Evolutionary conservation across 2,888 invertebrate genomes (phyloP).

Genomic region (Cryptocheilus praepositus): DNA sequence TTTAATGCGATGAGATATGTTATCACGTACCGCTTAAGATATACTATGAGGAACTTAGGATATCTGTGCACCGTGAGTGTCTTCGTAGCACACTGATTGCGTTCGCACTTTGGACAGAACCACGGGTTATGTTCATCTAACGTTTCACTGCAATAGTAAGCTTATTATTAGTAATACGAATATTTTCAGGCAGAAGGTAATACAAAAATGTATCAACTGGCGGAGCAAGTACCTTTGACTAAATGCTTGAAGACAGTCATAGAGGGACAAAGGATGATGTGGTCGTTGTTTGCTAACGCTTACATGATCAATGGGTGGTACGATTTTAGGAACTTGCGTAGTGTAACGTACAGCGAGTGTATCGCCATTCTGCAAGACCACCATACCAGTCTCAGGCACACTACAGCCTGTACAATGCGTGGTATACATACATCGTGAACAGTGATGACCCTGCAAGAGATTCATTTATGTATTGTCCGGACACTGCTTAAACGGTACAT

Average conservation of each 20-base stretch:
- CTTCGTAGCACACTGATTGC: slow-evolving; percentile 80
- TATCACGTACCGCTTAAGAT: slow-evolving; percentile 77
- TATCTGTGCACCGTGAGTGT: slow-evolving; percentile 81
- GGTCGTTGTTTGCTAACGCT: slow-evolving; percentile 76
- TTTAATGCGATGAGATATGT: too few relatives aligned
- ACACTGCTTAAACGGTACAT: neutral
- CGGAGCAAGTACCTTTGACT: slow-evolving; percentile 76
- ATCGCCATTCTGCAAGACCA: slow-evolving; percentile 77
- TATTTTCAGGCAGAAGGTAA: slow-evolving; percentile 19
- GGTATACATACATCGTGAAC: slow-evolving; percentile 78
- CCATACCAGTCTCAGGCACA: slow-evolving; percentile 74
- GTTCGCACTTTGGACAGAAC: slow-evolving; percentile 80
- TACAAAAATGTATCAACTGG: neutral
- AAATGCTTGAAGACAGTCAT: slow-evolving; percentile 80
- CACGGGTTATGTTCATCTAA: slow-evolving; percentile 82
- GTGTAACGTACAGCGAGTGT: slow-evolving; percentile 76
- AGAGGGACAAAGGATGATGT: slow-evolving; percentile 77
- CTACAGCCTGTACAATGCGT: slow-evolving; percentile 79
- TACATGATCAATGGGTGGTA: slow-evolving; percentile 74
- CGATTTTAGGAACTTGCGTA: slow-evolving; percentile 69
- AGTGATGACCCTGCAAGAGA: slow-evolving; percentile 76
- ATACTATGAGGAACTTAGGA: slow-evolving; percentile 80
- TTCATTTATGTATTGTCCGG: slow-evolving; percentile 2
- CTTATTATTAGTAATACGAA: slow-evolving; percentile 8
- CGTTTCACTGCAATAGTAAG: slow-evolving; percentile 76